Percentiles rank a stretch among this genome's conserved stretches.
These are phyloP conservation scores for Garra rufa DNA, from an alignment of 2,113 vertebrate species.

Conservation along the genomic window DNA sequence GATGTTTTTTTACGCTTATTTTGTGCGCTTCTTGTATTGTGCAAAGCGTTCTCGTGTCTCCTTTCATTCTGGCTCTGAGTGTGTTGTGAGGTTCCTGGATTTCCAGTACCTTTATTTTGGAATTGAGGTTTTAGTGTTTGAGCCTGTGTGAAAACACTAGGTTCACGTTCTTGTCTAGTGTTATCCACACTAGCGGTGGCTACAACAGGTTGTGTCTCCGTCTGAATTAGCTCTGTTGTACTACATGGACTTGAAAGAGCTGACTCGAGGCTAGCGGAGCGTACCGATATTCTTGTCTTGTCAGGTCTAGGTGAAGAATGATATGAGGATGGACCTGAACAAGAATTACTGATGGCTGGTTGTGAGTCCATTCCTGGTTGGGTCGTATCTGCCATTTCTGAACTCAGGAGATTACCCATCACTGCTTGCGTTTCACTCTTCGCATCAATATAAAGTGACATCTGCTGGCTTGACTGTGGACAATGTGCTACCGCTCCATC, in stretches of 20 bases:
- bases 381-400: constrained; percentile 86
- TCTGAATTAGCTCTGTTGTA: constrained; percentile 77
- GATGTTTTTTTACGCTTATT: constrained; percentile 27
- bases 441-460: constrained; percentile 30
- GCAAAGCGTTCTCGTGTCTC: neutral
- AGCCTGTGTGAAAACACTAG: constrained; percentile 32
- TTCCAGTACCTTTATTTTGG: constrained; percentile 39
- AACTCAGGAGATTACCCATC: constrained; percentile 55
- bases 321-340: constrained; percentile 41
- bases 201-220: constrained; percentile 61
- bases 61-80: constrained; percentile 1
- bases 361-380: constrained; percentile 86
- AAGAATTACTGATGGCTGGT: constrained; percentile 56
- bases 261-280: constrained; percentile 59
- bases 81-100: neutral
- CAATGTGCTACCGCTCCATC: constrained; percentile 11
- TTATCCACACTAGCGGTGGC: constrained; percentile 60
- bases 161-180: constrained; percentile 29
- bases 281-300: constrained; percentile 45
- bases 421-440: constrained; percentile 29
- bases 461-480: constrained; percentile 54
- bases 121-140: constrained; percentile 29
- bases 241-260: constrained; percentile 87
- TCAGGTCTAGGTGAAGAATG: constrained; percentile 53
- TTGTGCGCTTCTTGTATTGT: neutral